A percentile compares a stretch with the other conserved stretches of the same genome.
These are phyloP conservation scores for Tenodera sinensis DNA, from an alignment of 2,888 invertebrate genomes.

Conservation along the genomic window DNA sequence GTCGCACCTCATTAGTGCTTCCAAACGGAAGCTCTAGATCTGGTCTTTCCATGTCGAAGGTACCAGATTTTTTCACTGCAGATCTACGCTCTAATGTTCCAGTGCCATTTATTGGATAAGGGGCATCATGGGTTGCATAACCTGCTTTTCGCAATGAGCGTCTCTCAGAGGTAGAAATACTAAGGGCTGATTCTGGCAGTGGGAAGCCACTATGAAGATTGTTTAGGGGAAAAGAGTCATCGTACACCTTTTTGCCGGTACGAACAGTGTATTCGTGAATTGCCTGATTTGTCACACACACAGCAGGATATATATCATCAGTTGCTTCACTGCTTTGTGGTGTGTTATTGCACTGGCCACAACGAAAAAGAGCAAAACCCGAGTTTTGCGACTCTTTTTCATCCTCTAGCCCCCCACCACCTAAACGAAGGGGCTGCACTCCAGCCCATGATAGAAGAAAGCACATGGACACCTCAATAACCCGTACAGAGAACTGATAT, in stretches of 20 bases:
- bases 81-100: slow-evolving; percentile 15
- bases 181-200: slow-evolving; percentile 23
- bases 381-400: slow-evolving; percentile 54
- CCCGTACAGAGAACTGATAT: slow-evolving; percentile 79
- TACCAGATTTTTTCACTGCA: slow-evolving; percentile 24
- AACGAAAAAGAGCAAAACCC: slow-evolving; percentile 76
- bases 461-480: slow-evolving; percentile 85
- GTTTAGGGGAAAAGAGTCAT: slow-evolving; percentile 59
- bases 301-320: slow-evolving; percentile 79
- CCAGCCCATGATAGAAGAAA: slow-evolving; percentile 83
- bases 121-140: slow-evolving; percentile 20
- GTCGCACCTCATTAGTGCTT: slow-evolving; percentile 42
- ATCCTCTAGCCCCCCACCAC: slow-evolving; percentile 52
- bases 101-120: slow-evolving; percentile 15
- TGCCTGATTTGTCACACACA: slow-evolving; percentile 79
- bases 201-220: slow-evolving; percentile 41
- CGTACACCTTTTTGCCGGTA: slow-evolving; percentile 73
- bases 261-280: slow-evolving; percentile 77
- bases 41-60: slow-evolving; percentile 40
- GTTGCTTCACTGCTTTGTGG: slow-evolving; percentile 46
- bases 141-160: slow-evolving; percentile 27
- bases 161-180: slow-evolving; percentile 28
- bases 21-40: slow-evolving; percentile 46
- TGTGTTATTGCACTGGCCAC: slow-evolving; percentile 42
- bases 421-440: slow-evolving; percentile 57